phyloP scores from a whole-genome alignment of 2,888 invertebrate genomes.

The Erannis defoliaria region DNA sequence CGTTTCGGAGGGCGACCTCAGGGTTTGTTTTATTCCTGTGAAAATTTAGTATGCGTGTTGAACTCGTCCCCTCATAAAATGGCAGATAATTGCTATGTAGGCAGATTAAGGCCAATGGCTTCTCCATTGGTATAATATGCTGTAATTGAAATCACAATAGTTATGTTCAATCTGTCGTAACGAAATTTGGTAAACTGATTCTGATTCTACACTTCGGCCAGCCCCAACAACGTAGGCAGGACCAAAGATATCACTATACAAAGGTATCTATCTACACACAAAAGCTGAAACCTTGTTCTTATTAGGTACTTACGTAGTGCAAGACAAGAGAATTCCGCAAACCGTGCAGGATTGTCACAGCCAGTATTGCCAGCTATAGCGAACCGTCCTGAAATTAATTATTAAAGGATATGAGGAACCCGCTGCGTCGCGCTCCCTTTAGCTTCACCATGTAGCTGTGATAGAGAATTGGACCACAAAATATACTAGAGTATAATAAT shows the following conservation, averaged over 20 bases:
- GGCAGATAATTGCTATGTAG: too few relatives aligned
- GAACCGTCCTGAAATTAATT: constrained; percentile 45
- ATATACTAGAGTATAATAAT: constrained; percentile 22
- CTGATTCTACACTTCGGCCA: neutral
- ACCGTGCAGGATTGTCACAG: constrained; percentile 35
- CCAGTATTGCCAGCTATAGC: constrained; percentile 36
- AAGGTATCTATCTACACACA: constrained; percentile 3
- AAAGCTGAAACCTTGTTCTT: constrained; percentile 29
- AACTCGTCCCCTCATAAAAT: too few relatives aligned
- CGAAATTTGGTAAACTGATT: neutral
- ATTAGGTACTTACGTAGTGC: constrained; percentile 22
- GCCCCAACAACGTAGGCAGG: constrained; percentile 3
- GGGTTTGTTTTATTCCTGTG: too few relatives aligned
- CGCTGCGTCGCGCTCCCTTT: constrained; percentile 38
- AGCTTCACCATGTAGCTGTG: constrained; percentile 29
- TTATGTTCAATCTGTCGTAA: too few relatives aligned
- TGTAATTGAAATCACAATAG: too few relatives aligned
- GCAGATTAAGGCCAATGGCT: too few relatives aligned
- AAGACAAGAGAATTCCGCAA: constrained; percentile 30
- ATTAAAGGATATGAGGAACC: constrained; percentile 40
- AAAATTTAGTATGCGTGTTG: too few relatives aligned
- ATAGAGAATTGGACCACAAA: constrained; percentile 35
- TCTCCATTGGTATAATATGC: too few relatives aligned
- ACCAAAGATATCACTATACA: constrained; percentile 14
- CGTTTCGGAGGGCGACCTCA: too few relatives aligned